Percentiles rank a stretch among this genome's conserved stretches.
Evolutionary conservation across 1,140 invertebrate genomes (phyloP).

Genomic region (Drosophila elegans): DNA sequence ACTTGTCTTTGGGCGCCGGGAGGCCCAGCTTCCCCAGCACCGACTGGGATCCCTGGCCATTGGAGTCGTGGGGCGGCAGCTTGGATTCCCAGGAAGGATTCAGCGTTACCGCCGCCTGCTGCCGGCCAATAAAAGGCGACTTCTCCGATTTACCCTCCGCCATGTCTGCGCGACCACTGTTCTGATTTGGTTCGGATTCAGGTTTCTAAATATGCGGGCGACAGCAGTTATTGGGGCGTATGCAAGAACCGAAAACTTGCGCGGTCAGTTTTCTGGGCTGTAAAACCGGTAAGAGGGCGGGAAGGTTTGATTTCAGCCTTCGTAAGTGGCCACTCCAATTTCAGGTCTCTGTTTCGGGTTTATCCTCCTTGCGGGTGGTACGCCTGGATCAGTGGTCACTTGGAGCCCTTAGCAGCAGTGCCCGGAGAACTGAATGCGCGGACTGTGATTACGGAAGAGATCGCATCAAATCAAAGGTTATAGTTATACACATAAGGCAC

Average conservation of each 20-base stretch:
- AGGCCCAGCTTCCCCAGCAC: slow-evolving; percentile 72
- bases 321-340: slow-evolving; percentile 1
- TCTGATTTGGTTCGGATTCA: slow-evolving; percentile 5
- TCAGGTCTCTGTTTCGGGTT: slow-evolving; percentile 5
- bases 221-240: slow-evolving; percentile 54
- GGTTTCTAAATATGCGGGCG: slow-evolving; percentile 43
- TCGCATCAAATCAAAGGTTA: slow-evolving; percentile 27
- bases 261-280: slow-evolving; percentile 46
- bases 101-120: slow-evolving; percentile 43
- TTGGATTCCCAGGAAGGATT: slow-evolving; percentile 71
- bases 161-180: slow-evolving; percentile 40
- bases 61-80: slow-evolving; percentile 33
- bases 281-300: slow-evolving; percentile 40
- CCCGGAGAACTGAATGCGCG: slow-evolving; percentile 21
- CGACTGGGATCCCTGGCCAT: slow-evolving; percentile 40
- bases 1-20: slow-evolving; percentile 92
- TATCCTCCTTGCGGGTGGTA: neutral
- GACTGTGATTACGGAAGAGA: slow-evolving; percentile 41
- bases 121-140: slow-evolving; percentile 53
- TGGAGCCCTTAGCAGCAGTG: slow-evolving; percentile 13
- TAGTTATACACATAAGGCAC: slow-evolving; percentile 44
- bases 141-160: slow-evolving; percentile 37
- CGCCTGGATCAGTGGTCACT: slow-evolving; percentile 14
- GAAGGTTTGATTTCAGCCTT: slow-evolving; percentile 35
- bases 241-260: slow-evolving; percentile 46